Evolutionary conservation across 2,113 vertebrate genomes (phyloP).

Genomic region (Albula glossodonta): DNA sequence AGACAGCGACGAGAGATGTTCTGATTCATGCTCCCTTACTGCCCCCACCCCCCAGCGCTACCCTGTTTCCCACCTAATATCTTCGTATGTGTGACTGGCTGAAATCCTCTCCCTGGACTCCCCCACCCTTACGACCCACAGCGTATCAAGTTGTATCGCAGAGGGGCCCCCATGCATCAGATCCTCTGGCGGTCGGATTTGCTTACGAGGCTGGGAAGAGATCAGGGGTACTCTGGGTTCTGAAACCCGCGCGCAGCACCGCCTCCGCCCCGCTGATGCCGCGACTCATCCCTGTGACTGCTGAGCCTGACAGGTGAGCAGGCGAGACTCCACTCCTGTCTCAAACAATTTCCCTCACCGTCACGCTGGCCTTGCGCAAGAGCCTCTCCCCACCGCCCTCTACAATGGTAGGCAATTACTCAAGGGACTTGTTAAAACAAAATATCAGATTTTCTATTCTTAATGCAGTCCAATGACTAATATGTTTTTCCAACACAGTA

Average conservation of each 20-base stretch:
- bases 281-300: conserved; percentile 43
- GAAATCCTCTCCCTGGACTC: too few species aligned
- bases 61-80: conserved; percentile 1
- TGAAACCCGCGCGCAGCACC: neutral
- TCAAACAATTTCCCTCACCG: conserved; percentile 60
- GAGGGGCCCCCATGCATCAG: neutral
- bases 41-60: conserved; percentile 1
- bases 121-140: neutral
- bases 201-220: neutral
- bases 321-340: conserved; percentile 54
- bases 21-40: neutral
- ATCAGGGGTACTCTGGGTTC: neutral
- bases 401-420: neutral
- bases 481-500: neutral
- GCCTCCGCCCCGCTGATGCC: conserved; percentile 1
- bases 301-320: conserved; percentile 58
- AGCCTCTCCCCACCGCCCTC: neutral
- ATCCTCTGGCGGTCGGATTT: neutral
- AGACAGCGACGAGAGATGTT: neutral
- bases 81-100: conserved; percentile 8
- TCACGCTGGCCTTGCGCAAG: conserved; percentile 26
- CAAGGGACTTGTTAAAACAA: neutral
- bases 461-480: neutral
- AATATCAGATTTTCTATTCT: conserved; percentile 30
- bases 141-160: neutral